Conservation (phyloP, 2,797 vertebrate species). For the Propithecus perrieri region DNA sequence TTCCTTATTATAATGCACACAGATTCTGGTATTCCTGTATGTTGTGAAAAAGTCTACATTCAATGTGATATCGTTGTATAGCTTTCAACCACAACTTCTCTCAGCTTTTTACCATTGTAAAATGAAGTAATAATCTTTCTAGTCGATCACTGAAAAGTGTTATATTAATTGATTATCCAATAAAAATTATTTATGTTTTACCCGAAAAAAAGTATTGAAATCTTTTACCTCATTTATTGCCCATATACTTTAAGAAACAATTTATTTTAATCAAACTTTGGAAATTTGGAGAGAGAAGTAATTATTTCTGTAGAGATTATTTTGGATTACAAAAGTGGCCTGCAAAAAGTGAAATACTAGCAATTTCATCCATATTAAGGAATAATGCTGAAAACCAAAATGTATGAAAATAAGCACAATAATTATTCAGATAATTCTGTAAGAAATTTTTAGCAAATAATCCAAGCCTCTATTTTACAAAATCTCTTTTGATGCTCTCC, state of each 20-base stretch:
- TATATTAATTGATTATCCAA: not conserved
- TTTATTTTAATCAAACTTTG: not conserved
- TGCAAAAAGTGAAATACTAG: not conserved
- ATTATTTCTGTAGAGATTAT: not conserved
- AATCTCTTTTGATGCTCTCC: not conserved
- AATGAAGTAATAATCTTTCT: not conserved
- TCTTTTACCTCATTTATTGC: not conserved
- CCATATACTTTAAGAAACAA: not conserved
- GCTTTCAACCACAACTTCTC: not conserved
- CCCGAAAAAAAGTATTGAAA: not conserved
- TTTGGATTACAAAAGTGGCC: not conserved
- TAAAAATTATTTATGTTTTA: not conserved
- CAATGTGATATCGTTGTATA: not conserved
- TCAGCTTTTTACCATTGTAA: not conserved
- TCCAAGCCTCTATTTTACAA: not conserved
- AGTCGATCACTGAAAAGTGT: not conserved
- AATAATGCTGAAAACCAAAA: not conserved
- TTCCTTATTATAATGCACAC: not conserved
- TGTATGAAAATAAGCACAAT: not conserved
- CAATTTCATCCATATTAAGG: not conserved
- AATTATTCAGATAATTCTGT: not conserved
- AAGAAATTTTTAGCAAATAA: not conserved
- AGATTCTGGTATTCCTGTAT: not conserved
- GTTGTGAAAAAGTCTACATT: not conserved
- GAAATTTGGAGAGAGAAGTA: not conserved